Percentiles rank a stretch among this genome's conserved stretches.
These are phyloP conservation scores for Hyperopisus bebe DNA, from an alignment of 2,113 vertebrate genomes.

Conservation along the genomic window DNA sequence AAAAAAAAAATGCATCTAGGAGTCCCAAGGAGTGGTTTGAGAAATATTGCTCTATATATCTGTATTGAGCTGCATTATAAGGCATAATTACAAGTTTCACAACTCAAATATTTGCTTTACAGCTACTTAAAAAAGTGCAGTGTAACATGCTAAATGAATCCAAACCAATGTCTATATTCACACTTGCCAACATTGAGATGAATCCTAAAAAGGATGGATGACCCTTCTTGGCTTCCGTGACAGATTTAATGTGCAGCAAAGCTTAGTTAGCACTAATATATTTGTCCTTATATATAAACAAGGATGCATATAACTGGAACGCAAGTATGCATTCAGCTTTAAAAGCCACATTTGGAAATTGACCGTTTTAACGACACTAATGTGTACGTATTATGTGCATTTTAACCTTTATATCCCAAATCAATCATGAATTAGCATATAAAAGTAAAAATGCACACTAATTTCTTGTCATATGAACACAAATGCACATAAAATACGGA, in stretches of 20 bases:
- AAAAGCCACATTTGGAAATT: neutral
- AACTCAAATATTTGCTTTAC: neutral
- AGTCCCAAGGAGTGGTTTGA: neutral
- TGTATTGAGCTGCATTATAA: neutral
- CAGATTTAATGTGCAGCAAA: neutral
- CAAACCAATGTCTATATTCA: neutral
- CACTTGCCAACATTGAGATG: neutral
- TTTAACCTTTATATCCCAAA: neutral
- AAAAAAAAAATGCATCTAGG: neutral
- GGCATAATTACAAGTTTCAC: neutral
- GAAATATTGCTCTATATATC: neutral
- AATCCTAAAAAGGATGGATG: neutral
- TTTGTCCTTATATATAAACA: neutral
- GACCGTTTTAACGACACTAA: neutral
- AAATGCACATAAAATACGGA: neutral
- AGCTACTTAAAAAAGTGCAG: neutral
- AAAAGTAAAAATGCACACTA: neutral
- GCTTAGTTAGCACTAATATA: neutral
- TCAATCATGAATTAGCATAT: neutral
- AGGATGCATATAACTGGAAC: neutral
- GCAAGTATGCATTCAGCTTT: neutral
- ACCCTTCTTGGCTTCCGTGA: neutral
- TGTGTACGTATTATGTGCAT: neutral
- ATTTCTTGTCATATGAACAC: neutral
- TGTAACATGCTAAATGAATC: neutral